A percentile compares a stretch with the other conserved stretches of the same genome.
Conservation (phyloP, 2,113 vertebrate genomes). For the Phylloscopus whistleri region DNA sequence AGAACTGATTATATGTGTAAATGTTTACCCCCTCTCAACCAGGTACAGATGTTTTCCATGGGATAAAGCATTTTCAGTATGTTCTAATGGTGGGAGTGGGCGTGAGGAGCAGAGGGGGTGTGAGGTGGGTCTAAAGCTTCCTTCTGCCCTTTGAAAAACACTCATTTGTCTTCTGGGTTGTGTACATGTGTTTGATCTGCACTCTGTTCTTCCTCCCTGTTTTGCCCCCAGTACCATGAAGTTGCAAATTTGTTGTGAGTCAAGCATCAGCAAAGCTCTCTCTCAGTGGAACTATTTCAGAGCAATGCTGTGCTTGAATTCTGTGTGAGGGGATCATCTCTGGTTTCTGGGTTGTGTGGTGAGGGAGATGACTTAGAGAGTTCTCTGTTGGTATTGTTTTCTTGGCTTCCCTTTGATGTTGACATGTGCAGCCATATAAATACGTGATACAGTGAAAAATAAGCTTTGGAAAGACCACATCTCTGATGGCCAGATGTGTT, state of each 20-base stretch:
- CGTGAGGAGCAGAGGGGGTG: not conserved
- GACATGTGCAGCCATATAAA: not conserved
- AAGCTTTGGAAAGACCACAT: not conserved
- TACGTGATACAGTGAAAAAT: slow-evolving; percentile 3
- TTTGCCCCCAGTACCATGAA: not conserved
- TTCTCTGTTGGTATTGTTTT: not conserved
- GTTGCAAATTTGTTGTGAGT: not conserved
- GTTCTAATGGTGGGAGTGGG: not conserved
- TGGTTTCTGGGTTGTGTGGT: not conserved
- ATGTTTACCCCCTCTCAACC: not conserved
- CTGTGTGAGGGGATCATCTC: not conserved
- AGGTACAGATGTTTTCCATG: not conserved
- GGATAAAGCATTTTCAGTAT: not conserved
- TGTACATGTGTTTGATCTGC: not conserved
- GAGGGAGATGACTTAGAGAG: not conserved
- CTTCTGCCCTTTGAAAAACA: not conserved
- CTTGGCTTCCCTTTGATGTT: not conserved
- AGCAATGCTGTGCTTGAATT: not conserved
- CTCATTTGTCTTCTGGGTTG: not conserved
- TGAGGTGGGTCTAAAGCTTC: not conserved
- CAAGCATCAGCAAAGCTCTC: not conserved
- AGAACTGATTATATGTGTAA: not conserved
- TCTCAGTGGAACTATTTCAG: not conserved
- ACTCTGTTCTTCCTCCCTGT: not conserved
- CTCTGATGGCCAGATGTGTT: not conserved